Evolutionary conservation across 2,888 invertebrate species (phyloP).

Genomic region (Netelia melanura): DNA sequence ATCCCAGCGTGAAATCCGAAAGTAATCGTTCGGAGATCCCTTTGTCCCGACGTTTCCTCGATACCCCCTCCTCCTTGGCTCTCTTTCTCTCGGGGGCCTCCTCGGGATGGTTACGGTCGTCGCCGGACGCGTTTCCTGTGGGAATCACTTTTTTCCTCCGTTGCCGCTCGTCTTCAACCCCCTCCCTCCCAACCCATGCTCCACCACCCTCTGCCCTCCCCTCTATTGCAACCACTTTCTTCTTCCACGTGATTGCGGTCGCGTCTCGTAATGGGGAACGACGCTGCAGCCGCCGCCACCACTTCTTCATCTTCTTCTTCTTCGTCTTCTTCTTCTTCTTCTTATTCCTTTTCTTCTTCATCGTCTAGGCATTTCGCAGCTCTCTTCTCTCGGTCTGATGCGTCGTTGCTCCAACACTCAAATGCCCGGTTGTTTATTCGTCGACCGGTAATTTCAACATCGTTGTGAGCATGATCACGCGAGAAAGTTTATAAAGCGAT

Average conservation of each 20-base stretch:
- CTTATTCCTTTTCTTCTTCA: conserved; percentile 41
- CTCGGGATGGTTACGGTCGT: conserved; percentile 62
- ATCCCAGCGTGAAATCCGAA: conserved; percentile 78
- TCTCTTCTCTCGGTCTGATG: conserved; percentile 10
- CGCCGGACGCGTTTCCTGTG: conserved; percentile 70
- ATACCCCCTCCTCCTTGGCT: conserved; percentile 65
- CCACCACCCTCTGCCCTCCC: background rate
- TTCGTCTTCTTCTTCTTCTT: conserved; percentile 62
- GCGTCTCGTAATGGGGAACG: conserved; percentile 61
- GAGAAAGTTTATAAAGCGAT: background rate
- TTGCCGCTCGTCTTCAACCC: conserved; percentile 31
- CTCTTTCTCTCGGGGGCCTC: conserved; percentile 56
- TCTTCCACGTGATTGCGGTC: conserved; percentile 74
- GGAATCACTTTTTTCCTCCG: conserved; percentile 63
- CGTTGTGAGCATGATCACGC: background rate
- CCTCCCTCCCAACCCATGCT: background rate
- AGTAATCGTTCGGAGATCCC: conserved; percentile 75
- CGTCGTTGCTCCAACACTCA: background rate
- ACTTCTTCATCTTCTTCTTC: conserved; percentile 42
- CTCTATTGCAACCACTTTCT: conserved; percentile 69
- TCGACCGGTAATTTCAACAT: conserved; percentile 4
- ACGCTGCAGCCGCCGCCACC: conserved; percentile 35
- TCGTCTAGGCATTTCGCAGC: conserved; percentile 68
- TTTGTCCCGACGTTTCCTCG: conserved; percentile 75
- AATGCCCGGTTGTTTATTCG: conserved; percentile 38